Evolutionary conservation across 1,140 invertebrate genomes (phyloP), one percentile per base, ranked within the genome.

Genomic region (Wiebesia pumilae): DNA sequence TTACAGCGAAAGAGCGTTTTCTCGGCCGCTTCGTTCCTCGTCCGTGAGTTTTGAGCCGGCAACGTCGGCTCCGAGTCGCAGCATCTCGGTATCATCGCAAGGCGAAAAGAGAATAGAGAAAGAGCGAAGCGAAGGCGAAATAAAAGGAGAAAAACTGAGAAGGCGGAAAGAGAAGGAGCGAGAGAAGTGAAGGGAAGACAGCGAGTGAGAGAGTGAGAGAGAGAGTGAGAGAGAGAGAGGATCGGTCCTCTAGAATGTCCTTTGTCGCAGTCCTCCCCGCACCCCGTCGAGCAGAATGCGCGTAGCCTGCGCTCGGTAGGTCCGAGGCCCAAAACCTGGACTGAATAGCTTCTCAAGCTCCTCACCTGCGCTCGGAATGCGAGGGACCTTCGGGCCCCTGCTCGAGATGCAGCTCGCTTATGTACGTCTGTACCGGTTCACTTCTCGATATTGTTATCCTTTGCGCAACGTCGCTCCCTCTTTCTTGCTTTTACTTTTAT

Each of bases 191-290:
- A 3, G 27, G 51, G 24, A 19, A 54, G 77, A 3, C 16, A 4
- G 33, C 4, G 58, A 81, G 47, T 40, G 83, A 2, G 51, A 77
- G 75, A 40, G 78, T 33, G 69, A 77, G 83, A 73, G 33, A 27
- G 58, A 81, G 47, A 65, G 83, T 2, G 51, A 77, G 75, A 40
- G 78, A 38, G 69, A 77, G 83, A 73, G 81, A 67, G 73, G 88
- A 86, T 87, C 88, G 89, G 87, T 88, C 89, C 90, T 90, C 89
- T 91, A 91, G 90, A 91, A 91, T 91, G 91, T 92, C 91, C 91
- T 91, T 91, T 92, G 91, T 92, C 91, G 91, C 90, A 88, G 88
- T 79, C 71, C 83, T 82, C 51, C 71, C 65, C 83, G 69, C 81
- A 33, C 67, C 65, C 33, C 83, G 16, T 35, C 40, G 43, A n/a